A percentile compares a stretch with the other conserved stretches of the same genome.
Evolutionary conservation across 2,888 invertebrate species (phyloP).

Genomic region (Dendrolimus pini): DNA sequence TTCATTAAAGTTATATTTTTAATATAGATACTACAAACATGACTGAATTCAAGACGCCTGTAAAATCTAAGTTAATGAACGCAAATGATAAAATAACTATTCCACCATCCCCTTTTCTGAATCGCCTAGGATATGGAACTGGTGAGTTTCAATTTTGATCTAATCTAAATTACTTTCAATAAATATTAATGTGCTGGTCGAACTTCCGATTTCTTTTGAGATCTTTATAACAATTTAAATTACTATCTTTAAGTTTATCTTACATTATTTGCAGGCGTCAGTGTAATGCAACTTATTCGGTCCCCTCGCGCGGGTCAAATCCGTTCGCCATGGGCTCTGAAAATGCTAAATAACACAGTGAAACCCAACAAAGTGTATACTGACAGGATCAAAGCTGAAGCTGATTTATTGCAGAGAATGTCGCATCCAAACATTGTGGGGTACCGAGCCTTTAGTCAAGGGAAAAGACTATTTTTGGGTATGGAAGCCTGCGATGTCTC

Average conservation of each 20-base stretch:
- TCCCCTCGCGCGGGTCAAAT: constrained; percentile 81
- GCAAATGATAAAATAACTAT: constrained; percentile 61
- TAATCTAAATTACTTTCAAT: neutral
- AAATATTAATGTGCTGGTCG: neutral
- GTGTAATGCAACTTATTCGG: constrained; percentile 85
- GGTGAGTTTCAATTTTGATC: constrained; percentile 51
- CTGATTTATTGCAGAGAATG: constrained; percentile 80
- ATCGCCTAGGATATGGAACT: constrained; percentile 86
- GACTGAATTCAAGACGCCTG: constrained; percentile 59
- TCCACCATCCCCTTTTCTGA: constrained; percentile 84
- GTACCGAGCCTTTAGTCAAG: constrained; percentile 76
- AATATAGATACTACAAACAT: constrained; percentile 22
- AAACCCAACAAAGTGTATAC: constrained; percentile 61
- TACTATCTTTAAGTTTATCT: neutral
- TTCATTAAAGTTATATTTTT: neutral
- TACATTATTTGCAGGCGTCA: constrained; percentile 76
- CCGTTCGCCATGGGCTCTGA: constrained; percentile 92
- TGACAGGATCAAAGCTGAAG: constrained; percentile 81
- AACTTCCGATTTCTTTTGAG: too few relatives aligned
- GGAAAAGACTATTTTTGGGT: constrained; percentile 79
- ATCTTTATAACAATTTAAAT: too few relatives aligned
- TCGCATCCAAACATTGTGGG: constrained; percentile 91
- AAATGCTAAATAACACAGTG: constrained; percentile 79
- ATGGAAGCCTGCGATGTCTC: constrained; percentile 87
- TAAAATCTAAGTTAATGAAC: constrained; percentile 36